These are phyloP conservation scores for Otus sunia DNA, from an alignment of 2,113 vertebrate species.

Conservation along the genomic window DNA sequence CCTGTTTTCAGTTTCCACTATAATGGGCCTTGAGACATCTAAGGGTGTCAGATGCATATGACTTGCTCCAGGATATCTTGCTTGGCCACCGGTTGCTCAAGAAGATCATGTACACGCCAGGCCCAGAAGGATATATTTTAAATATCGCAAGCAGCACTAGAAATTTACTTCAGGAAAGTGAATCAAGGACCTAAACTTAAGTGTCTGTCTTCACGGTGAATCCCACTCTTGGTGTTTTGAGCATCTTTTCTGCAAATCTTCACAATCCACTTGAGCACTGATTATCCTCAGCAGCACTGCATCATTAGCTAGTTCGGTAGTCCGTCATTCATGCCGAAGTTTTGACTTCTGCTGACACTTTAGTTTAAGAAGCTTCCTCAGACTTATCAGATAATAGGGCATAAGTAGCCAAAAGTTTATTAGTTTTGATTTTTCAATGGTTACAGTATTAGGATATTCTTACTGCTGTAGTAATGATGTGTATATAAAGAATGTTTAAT, in stretches of 20 bases:
- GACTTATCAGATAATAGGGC: background rate
- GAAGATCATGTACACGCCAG: accelerated
- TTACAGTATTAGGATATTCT: background rate
- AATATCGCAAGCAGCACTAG: background rate
- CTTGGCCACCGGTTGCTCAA: background rate
- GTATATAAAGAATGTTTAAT: background rate
- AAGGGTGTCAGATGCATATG: background rate
- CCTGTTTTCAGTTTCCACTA: background rate
- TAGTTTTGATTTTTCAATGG: background rate
- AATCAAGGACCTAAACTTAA: background rate
- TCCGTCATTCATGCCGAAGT: background rate
- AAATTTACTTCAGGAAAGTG: background rate
- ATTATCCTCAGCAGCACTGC: background rate
- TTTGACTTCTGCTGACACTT: background rate
- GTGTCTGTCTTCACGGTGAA: background rate
- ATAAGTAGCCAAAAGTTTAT: background rate
- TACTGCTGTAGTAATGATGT: background rate
- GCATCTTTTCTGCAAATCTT: background rate
- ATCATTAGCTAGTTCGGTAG: background rate
- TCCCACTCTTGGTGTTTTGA: background rate
- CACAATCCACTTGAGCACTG: background rate
- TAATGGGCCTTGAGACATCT: background rate
- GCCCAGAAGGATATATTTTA: background rate
- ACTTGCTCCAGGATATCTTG: background rate
- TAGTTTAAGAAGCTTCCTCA: background rate